Evolutionary conservation across 2,797 vertebrate genomes (phyloP).

Genomic region (Babyrousa celebensis): DNA sequence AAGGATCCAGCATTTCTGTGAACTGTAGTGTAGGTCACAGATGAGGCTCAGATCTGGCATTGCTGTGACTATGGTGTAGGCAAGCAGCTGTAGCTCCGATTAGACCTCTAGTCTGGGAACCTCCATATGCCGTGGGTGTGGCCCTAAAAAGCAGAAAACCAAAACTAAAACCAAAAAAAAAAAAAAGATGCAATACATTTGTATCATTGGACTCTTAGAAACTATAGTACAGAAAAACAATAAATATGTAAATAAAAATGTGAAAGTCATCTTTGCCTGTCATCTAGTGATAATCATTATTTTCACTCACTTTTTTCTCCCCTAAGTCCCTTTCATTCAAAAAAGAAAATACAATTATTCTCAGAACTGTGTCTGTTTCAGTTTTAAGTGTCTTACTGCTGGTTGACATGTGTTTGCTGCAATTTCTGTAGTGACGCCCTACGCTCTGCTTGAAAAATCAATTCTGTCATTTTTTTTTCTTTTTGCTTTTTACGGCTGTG

Average conservation of each 20-base stretch:
- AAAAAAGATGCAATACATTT: not conserved
- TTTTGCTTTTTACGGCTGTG: too few relatives aligned
- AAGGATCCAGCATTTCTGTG: too few relatives aligned
- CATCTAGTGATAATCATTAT: not conserved
- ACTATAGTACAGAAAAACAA: not conserved
- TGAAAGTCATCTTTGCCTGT: not conserved
- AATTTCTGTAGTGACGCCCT: not conserved
- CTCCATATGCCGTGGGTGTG: too few relatives aligned
- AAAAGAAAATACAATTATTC: conserved; percentile 36
- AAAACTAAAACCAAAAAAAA: too few relatives aligned
- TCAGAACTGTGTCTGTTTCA: not conserved
- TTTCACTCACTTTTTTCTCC: not conserved
- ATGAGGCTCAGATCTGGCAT: too few relatives aligned
- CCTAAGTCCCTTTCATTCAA: not conserved
- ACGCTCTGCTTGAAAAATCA: not conserved
- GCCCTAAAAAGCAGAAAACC: too few relatives aligned
- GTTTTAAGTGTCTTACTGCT: not conserved
- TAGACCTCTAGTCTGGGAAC: too few relatives aligned
- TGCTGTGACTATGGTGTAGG: too few relatives aligned
- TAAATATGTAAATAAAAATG: not conserved
- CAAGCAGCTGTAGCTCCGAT: too few relatives aligned
- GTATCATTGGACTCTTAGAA: conserved; percentile 48
- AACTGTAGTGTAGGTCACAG: too few relatives aligned
- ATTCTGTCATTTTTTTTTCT: not conserved
- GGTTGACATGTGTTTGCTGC: not conserved